Evolutionary conservation across 2,888 invertebrate species (phyloP).

Genomic region (Hypolimnas misippus): DNA sequence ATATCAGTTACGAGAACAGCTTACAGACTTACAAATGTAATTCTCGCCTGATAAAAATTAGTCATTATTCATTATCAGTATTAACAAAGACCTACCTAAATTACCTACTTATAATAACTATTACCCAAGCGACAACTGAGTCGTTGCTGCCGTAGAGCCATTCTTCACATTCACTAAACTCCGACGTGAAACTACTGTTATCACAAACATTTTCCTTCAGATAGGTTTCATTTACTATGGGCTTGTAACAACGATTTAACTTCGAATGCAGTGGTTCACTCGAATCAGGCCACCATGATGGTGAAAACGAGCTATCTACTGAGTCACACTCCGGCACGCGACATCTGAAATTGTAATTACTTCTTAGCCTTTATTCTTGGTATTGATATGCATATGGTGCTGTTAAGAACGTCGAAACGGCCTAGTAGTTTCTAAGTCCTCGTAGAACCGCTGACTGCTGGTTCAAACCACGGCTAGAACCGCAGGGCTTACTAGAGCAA

Average conservation of each 20-base stretch:
- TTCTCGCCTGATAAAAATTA: too few relatives aligned
- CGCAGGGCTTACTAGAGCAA: too few relatives aligned
- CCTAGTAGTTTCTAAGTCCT: too few relatives aligned
- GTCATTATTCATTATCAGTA: too few relatives aligned
- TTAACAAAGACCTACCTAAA: too few relatives aligned
- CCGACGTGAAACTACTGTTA: constrained; percentile 53
- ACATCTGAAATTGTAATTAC: constrained; percentile 54
- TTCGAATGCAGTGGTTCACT: constrained; percentile 42
- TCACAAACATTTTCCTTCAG: constrained; percentile 47
- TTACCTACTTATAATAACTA: too few relatives aligned
- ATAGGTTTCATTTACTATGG: constrained; percentile 48
- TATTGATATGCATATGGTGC: too few relatives aligned
- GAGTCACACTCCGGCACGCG: constrained; percentile 63
- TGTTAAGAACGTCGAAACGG: too few relatives aligned
- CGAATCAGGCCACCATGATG: constrained; percentile 63
- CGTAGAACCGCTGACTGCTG: too few relatives aligned
- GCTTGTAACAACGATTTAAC: constrained; percentile 55
- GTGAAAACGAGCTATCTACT: constrained; percentile 36
- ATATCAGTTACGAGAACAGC: too few relatives aligned
- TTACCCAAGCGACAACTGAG: constrained; percentile 66
- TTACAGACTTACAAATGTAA: too few relatives aligned
- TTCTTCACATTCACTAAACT: constrained; percentile 51
- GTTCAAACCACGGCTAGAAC: too few relatives aligned
- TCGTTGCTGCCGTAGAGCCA: constrained; percentile 69
- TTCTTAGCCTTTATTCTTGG: background rate